Conservation (phyloP, 1,140 invertebrate genomes). For the Ostrea denselamellosa region DNA sequence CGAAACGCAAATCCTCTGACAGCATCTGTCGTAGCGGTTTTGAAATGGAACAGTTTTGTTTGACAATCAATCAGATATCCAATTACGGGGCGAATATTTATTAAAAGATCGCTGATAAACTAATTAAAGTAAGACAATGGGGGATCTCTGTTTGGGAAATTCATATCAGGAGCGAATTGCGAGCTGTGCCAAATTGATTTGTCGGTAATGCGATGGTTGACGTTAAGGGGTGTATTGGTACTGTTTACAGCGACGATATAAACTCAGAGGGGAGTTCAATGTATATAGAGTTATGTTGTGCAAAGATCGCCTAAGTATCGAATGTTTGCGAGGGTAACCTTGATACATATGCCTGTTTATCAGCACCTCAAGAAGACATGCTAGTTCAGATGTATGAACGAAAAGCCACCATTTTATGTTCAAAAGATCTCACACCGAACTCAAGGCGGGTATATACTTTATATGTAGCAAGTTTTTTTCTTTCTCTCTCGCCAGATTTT, state of each 20-base stretch:
- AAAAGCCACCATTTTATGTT: too few relatives aligned
- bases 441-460: too few relatives aligned
- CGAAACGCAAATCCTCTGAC: not conserved
- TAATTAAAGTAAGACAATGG: constrained; percentile 16
- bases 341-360: too few relatives aligned
- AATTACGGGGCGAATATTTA: constrained; percentile 1
- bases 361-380: too few relatives aligned
- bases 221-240: not conserved
- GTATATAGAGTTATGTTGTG: not conserved
- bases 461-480: too few relatives aligned
- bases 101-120: constrained; percentile 34
- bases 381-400: too few relatives aligned
- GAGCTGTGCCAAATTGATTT: not conserved
- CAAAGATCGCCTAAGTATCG: not conserved
- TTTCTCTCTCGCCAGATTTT: constrained; percentile 43
- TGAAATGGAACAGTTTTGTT: not conserved
- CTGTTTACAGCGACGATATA: not conserved
- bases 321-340: constrained; percentile 2
- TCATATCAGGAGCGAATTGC: not conserved
- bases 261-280: too few relatives aligned
- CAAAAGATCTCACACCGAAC: not conserved
- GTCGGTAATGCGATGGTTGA: not conserved
- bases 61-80: constrained; percentile 24
- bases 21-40: not conserved
- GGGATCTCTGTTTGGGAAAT: not conserved